Base-by-base conservation (phyloP, 2,797 vertebrate genomes). In the Thripadectes ignobilis region DNA sequence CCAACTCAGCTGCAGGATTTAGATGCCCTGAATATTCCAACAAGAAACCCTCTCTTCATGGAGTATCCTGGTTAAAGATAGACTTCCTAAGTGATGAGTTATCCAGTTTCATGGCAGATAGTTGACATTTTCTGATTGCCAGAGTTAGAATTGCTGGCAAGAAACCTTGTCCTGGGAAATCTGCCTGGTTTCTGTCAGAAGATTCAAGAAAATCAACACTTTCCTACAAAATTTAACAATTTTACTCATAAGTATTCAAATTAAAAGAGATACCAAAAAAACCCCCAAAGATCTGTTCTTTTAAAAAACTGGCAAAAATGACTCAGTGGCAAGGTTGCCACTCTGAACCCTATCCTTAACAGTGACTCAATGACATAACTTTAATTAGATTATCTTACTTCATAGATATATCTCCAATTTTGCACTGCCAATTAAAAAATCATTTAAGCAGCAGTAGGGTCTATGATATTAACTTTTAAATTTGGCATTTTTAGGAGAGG, bases 101-200 rank as follows among this genome's bases (percentile, higher is more conserved):
- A 89, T 54, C 21, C 61, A 46, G 14, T 80, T 93, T 79, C 63
- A 79, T 34, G 49, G 78, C 55, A 92, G 75, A 91, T 27, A 85
- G 41, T 7, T 2, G 9, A 76, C 20, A 46, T 88, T 85, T 91
- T 80, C 46, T 77, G 34, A 26, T 51, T 95, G 68, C 54, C 73
- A 61, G 78, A 93, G 41, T 83, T 21, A 85, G 21, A 12, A 15
- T 92, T 58, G 10, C 30, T 95, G 94, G 76, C 82, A 77, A 68
- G n/a, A 83, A 89, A 74, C 22, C 2, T 73, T 46, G 23, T 61
- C 38, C 45, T 89, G 82, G 85, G 89, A 96, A 85, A 72, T 88
- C 17, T 92, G 88, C 91, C 89, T 62, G 18, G 9, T 77, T 94
- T 80, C 92, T 93, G 89, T 85, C 59, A 92, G 23, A 85, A 59